These are phyloP conservation scores for Phalangium opilio DNA, from an alignment of 2,888 invertebrate species.

Conservation along the genomic window DNA sequence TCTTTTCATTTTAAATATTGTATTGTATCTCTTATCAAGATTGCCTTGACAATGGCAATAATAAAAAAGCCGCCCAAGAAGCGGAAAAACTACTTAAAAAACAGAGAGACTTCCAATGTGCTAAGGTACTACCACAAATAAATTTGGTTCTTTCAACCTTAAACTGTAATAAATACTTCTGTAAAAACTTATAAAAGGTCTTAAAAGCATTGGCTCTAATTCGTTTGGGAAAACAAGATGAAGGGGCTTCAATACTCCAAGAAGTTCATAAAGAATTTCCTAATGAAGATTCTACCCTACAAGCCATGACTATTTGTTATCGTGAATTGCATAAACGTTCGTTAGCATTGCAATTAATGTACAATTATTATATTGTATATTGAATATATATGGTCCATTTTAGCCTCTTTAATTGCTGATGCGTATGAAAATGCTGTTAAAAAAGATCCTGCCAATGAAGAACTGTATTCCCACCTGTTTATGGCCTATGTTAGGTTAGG, in stretches of 20 bases:
- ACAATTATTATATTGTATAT: neutral
- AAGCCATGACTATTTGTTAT: slow-evolving; percentile 89
- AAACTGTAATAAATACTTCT: slow-evolving; percentile 4
- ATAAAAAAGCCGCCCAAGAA: slow-evolving; percentile 92
- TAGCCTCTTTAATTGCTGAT: slow-evolving; percentile 75
- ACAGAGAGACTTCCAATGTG: slow-evolving; percentile 72
- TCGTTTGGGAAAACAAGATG: slow-evolving; percentile 66
- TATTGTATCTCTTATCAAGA: slow-evolving; percentile 35
- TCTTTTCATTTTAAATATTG: neutral
- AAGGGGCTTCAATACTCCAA: slow-evolving; percentile 58
- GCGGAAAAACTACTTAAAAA: slow-evolving; percentile 91
- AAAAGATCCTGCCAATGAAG: slow-evolving; percentile 72
- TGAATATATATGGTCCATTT: slow-evolving; percentile 10
- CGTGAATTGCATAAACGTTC: slow-evolving; percentile 79
- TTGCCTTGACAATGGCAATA: slow-evolving; percentile 86
- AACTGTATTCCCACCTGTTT: slow-evolving; percentile 80
- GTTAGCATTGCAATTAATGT: too few relatives aligned
- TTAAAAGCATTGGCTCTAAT: slow-evolving; percentile 81
- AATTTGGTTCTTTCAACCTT: slow-evolving; percentile 1
- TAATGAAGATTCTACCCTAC: slow-evolving; percentile 79
- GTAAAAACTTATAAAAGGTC: slow-evolving; percentile 45
- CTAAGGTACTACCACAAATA: slow-evolving; percentile 39
- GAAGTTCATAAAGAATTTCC: slow-evolving; percentile 56
- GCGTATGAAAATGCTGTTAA: slow-evolving; percentile 79
- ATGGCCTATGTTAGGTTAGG: slow-evolving; percentile 85